Percentiles rank a stretch among this genome's conserved stretches.
These are phyloP conservation scores for Acrobeloides nanus DNA, from an alignment of 2,888 invertebrate genomes.

Conservation along the genomic window DNA sequence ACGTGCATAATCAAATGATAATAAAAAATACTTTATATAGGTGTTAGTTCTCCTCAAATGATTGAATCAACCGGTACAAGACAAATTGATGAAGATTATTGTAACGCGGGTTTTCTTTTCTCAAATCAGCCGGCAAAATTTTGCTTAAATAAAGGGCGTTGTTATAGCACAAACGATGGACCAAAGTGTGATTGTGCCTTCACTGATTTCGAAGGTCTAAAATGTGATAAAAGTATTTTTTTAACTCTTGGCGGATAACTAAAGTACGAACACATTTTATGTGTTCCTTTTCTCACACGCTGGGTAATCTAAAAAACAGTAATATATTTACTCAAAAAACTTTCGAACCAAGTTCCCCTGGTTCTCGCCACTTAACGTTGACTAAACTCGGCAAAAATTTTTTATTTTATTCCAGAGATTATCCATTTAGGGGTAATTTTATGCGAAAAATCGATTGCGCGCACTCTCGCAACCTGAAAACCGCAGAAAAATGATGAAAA, in stretches of 20 bases:
- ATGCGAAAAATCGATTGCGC: too few relatives aligned
- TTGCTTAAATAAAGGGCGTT: constrained; percentile 90
- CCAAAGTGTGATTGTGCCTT: constrained; percentile 83
- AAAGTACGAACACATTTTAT: too few relatives aligned
- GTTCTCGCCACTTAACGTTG: too few relatives aligned
- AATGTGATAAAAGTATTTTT: constrained; percentile 80
- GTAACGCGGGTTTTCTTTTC: constrained; percentile 61
- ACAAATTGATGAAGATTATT: constrained; percentile 62
- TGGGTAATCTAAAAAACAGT: not conserved
- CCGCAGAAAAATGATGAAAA: too few relatives aligned
- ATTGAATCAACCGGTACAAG: constrained; percentile 63
- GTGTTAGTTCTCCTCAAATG: constrained; percentile 70
- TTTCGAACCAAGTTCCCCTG: too few relatives aligned
- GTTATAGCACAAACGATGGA: constrained; percentile 88
- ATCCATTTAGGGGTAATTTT: too few relatives aligned
- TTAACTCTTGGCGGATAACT: too few relatives aligned
- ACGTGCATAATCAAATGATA: constrained; percentile 20
- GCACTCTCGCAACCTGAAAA: too few relatives aligned
- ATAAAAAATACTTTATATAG: constrained; percentile 49
- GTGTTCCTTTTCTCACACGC: not conserved
- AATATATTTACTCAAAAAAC: not conserved
- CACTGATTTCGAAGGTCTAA: constrained; percentile 83
- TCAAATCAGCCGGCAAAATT: constrained; percentile 2
- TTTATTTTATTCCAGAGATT: too few relatives aligned
- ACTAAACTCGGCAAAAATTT: too few relatives aligned